Percentiles rank a stretch among this genome's conserved stretches.
Conservation (phyloP, 1,140 invertebrate species). For the Uloborus diversus region DNA sequence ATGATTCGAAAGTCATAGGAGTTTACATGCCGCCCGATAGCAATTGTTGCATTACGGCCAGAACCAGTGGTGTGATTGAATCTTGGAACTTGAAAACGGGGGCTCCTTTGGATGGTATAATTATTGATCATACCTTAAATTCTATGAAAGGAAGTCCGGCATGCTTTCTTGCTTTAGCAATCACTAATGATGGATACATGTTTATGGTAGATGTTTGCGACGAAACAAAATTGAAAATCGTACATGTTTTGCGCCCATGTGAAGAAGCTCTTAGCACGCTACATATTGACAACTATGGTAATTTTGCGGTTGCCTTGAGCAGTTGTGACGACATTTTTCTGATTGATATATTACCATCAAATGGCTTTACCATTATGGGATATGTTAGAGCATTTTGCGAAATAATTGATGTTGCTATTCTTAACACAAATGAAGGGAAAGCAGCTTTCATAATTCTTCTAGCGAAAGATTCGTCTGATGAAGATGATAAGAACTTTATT, state of each 20-base stretch:
- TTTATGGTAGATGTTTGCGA: conserved; percentile 3
- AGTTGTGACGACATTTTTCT: background rate
- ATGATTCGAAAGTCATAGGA: background rate
- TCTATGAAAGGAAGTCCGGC: background rate
- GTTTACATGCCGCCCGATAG: background rate
- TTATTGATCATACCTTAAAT: background rate
- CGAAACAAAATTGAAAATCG: background rate
- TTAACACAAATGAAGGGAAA: background rate
- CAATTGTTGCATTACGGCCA: conserved; percentile 8
- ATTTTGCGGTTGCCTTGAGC: background rate
- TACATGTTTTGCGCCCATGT: conserved; percentile 2
- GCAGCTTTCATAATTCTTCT: background rate
- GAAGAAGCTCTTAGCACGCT: background rate
- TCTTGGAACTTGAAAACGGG: background rate
- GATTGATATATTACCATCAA: conserved; percentile 5
- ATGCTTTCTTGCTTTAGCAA: background rate
- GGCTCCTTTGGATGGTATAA: background rate
- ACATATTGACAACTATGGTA: background rate
- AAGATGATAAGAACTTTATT: background rate
- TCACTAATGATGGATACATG: background rate
- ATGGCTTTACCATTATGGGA: background rate
- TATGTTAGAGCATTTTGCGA: background rate
- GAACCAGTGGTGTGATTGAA: conserved; percentile 11
- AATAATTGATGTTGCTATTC: background rate
- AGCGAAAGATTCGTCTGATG: background rate